Evolutionary conservation across 2,888 invertebrate species (phyloP), one percentile per base, ranked within the genome.

Genomic region (Encarsia formosa): DNA sequence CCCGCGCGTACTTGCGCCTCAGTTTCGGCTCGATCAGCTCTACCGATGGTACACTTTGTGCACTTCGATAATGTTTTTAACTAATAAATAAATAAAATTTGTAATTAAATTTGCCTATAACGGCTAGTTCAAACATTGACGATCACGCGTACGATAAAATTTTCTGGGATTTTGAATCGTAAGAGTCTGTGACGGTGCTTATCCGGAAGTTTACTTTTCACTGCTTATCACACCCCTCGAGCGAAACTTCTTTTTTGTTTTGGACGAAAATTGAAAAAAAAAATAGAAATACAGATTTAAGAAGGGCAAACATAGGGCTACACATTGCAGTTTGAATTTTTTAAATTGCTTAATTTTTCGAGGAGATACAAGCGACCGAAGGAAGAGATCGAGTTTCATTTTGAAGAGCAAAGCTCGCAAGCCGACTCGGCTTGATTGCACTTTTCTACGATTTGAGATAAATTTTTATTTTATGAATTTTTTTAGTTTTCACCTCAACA

Each of bases 1-100:
- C 64, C 62, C 46, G 13, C 8, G 31, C 37, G 52, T 19, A 38
- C 48, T 49, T 52, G 47, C 48, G 46, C 55, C 48, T 37, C 41
- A 18, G 19, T 13, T 9, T 26, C 38, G 35, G 6, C 49, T 31
- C 24, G 43, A 5, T 31, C 49, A 52, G 46, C 52, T 56, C 56
- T 42, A 38, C 29, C 35, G 35, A 24, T 43, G 56, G 56, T 52
- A 56, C 56, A 43, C 52, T 34, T 56, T 56, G 22, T 3, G 2
- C 32, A 46, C 32, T 46, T 49, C 15, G 9, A 13, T 11, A 15
- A 8, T 8, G 23, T 35, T 43, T 56, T 49, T 56, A n/a, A 8
- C 6, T 2, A 0, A 0, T 6, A 23, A 0, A 9, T 0, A 0
- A 2, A 1, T 0, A 4, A 8, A 3, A 15, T 39, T 41, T 16